Conservation (phyloP, 2,113 vertebrate genomes). For the Motacilla tschutschensis region DNA sequence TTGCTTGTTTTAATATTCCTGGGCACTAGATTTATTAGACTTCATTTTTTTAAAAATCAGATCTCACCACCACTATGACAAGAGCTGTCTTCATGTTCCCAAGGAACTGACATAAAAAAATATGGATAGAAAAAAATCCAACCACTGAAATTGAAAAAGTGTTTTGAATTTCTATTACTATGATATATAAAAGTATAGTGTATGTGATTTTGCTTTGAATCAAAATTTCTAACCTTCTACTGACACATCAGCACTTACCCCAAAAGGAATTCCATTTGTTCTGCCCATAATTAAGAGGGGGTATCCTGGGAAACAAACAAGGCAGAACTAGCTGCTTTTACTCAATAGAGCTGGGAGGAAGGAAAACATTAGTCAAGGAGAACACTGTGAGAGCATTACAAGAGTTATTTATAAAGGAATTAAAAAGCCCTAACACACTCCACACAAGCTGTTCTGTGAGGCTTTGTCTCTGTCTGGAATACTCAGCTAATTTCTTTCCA, state of each 20-base stretch:
- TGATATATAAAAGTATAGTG: not conserved
- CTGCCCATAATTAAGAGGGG: not conserved
- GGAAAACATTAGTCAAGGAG: not conserved
- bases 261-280: not conserved
- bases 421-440: not conserved
- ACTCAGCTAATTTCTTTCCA: not conserved
- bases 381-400: not conserved
- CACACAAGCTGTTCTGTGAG: not conserved
- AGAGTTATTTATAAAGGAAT: not conserved
- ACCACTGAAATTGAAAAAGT: not conserved
- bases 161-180: not conserved
- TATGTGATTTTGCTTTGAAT: not conserved
- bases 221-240: not conserved
- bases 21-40: not conserved
- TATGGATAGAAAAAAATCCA: not conserved
- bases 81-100: not conserved
- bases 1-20: not conserved
- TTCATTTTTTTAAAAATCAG: not conserved
- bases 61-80: not conserved
- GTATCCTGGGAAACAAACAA: not conserved
- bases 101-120: not conserved
- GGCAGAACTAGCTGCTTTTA: not conserved
- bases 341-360: not conserved
- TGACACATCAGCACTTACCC: not conserved
- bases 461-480: not conserved